Conservation (phyloP, 2,113 vertebrate species). For the Phocoena phocoena region DNA sequence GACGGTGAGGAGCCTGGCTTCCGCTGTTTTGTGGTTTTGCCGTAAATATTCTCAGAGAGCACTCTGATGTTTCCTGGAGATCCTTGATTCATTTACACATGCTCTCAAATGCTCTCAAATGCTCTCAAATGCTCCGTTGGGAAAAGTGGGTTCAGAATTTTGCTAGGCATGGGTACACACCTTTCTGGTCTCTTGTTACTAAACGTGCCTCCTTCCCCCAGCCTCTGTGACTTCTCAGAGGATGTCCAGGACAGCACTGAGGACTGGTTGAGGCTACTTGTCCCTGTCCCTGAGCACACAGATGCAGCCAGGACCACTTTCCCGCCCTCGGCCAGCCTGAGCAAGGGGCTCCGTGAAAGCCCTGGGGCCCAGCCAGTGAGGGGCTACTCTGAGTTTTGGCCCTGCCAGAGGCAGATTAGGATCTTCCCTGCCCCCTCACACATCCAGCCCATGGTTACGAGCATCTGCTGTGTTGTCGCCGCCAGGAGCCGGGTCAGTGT, state of each 20-base stretch:
- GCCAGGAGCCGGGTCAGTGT: background rate
- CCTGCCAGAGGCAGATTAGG: background rate
- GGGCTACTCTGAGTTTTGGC: background rate
- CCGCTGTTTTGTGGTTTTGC: background rate
- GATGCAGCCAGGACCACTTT: background rate
- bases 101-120: background rate
- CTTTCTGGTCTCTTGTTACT: background rate
- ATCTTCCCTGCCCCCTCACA: rapidly evolving
- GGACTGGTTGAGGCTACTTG: too few relatives aligned
- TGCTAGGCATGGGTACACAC: background rate
- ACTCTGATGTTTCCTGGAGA: background rate
- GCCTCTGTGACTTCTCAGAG: background rate
- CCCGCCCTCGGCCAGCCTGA: rapidly evolving
- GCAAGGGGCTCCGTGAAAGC: background rate
- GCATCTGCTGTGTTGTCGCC: background rate
- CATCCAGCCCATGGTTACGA: rapidly evolving
- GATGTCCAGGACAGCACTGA: background rate
- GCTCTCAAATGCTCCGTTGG: background rate
- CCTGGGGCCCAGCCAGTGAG: too few relatives aligned
- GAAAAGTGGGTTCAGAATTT: background rate
- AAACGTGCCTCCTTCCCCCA: background rate
- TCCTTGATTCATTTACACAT: background rate
- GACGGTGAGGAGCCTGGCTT: background rate
- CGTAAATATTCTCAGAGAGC: background rate
- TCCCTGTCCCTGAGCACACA: background rate